These are phyloP conservation scores for Corbicula japonica DNA, from an alignment of 2,888 invertebrate genomes.

Conservation along the genomic window DNA sequence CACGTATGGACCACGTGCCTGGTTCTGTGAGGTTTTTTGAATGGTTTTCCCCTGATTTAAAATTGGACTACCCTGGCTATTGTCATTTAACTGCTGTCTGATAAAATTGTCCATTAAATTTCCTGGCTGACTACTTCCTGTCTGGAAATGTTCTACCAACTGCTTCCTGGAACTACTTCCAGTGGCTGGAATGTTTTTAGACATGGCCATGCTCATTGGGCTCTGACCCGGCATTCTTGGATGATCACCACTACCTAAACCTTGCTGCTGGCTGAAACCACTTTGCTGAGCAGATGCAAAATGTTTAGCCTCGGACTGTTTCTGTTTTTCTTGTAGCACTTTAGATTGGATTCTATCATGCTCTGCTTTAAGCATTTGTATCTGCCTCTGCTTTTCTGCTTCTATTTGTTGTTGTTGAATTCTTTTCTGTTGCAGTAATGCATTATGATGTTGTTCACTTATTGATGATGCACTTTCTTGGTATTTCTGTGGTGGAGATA, in stretches of 20 bases:
- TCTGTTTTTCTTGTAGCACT: slow-evolving; percentile 22
- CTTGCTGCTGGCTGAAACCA: slow-evolving; percentile 2
- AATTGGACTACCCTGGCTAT: slow-evolving; percentile 16
- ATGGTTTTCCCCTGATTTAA: slow-evolving; percentile 19
- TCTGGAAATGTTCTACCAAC: slow-evolving; percentile 32
- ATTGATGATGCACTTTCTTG: background rate
- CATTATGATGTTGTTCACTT: background rate
- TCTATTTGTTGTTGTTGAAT: slow-evolving; percentile 18
- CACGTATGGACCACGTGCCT: background rate
- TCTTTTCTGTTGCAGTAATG: slow-evolving; percentile 17
- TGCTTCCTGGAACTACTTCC: slow-evolving; percentile 36
- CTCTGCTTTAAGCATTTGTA: slow-evolving; percentile 20
- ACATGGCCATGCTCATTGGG: slow-evolving; percentile 57
- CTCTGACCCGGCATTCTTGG: slow-evolving; percentile 35
- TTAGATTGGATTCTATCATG: slow-evolving; percentile 10
- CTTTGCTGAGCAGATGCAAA: slow-evolving; percentile 7
- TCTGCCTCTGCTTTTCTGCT: slow-evolving; percentile 27
- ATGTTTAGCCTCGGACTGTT: slow-evolving; percentile 26
- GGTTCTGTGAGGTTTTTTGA: slow-evolving; percentile 23
- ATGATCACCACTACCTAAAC: slow-evolving; percentile 10
- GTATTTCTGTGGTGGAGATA: background rate
- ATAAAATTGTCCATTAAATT: slow-evolving; percentile 51
- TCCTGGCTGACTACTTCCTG: slow-evolving; percentile 11
- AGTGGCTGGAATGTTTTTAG: slow-evolving; percentile 28
- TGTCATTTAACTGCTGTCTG: slow-evolving; percentile 50